Conservation (phyloP, 2,888 invertebrate species). For the Dione juno region DNA sequence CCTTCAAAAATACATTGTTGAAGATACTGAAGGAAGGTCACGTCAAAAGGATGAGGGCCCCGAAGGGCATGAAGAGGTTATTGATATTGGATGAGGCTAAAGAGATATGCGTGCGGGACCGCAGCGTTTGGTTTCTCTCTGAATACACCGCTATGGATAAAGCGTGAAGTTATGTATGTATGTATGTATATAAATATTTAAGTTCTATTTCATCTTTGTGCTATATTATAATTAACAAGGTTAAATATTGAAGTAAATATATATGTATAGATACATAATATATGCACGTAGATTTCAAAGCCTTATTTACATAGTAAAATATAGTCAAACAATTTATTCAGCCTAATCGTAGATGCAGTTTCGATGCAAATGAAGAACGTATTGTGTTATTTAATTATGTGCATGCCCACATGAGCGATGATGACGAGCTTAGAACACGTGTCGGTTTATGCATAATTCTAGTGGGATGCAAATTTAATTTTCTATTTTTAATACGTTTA, state of each 20-base stretch:
- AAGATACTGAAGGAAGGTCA: too few relatives aligned
- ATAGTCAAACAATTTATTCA: constrained; percentile 27
- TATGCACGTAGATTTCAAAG: neutral
- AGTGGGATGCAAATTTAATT: constrained; percentile 12
- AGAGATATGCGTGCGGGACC: too few relatives aligned
- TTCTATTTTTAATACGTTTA: neutral
- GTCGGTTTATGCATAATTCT: constrained; percentile 13
- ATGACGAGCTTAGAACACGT: constrained; percentile 18
- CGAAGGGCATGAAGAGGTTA: too few relatives aligned
- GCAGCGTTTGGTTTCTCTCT: too few relatives aligned
- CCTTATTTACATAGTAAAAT: constrained; percentile 21
- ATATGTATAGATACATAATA: neutral
- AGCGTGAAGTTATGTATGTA: too few relatives aligned
- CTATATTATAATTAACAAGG: neutral
- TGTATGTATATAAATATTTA: too few relatives aligned
- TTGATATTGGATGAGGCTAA: too few relatives aligned
- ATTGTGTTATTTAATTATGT: constrained; percentile 40
- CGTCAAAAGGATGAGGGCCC: too few relatives aligned
- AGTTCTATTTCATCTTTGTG: too few relatives aligned
- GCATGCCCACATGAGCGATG: constrained; percentile 33
- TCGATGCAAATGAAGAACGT: constrained; percentile 37
- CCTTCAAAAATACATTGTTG: too few relatives aligned
- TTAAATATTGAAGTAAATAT: neutral
- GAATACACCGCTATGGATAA: too few relatives aligned
- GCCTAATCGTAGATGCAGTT: constrained; percentile 33